Conservation (phyloP, 2,888 invertebrate species). For the Ichneumoninae sp. region DNA sequence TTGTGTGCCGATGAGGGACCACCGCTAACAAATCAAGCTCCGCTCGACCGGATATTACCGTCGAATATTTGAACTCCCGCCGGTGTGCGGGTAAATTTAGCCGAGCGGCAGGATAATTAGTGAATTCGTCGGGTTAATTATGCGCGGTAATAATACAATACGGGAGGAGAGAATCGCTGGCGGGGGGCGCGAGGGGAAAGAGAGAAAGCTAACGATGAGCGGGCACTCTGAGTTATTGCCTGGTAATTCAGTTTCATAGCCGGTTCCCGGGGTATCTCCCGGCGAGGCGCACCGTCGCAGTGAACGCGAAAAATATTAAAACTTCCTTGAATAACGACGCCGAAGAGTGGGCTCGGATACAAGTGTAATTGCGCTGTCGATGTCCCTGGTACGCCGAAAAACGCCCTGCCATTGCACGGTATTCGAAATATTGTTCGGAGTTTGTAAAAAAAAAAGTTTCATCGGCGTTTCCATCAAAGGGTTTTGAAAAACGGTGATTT, state of each 20-base stretch:
- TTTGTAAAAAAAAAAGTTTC: background rate
- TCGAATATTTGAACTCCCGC: conserved; percentile 51
- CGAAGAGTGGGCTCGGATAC: conserved; percentile 58
- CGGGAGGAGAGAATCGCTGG: conserved; percentile 1
- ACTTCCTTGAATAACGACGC: conserved; percentile 61
- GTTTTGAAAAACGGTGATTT: background rate
- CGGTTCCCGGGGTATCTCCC: conserved; percentile 18
- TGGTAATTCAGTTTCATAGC: conserved; percentile 65
- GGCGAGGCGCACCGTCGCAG: conserved; percentile 34
- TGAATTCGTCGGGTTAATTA: conserved; percentile 61
- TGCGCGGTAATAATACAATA: conserved; percentile 48
- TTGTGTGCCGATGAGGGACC: background rate
- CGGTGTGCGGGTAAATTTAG: conserved; percentile 7
- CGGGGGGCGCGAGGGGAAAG: background rate
- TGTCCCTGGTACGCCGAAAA: conserved; percentile 10
- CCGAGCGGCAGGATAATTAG: conserved; percentile 58
- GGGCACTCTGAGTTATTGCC: conserved; percentile 66
- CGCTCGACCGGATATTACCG: conserved; percentile 47
- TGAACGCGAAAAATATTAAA: conserved; percentile 61
- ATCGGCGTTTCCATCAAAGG: no score
- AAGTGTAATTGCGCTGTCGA: conserved; percentile 46
- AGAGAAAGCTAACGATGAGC: conserved; percentile 39
- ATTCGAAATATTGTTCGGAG: no score
- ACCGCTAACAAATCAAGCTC: conserved; percentile 24
- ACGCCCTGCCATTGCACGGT: background rate